Percentiles rank a stretch among this genome's conserved stretches.
Conservation (phyloP, 2,113 vertebrate genomes). For the Physeter macrocephalus region DNA sequence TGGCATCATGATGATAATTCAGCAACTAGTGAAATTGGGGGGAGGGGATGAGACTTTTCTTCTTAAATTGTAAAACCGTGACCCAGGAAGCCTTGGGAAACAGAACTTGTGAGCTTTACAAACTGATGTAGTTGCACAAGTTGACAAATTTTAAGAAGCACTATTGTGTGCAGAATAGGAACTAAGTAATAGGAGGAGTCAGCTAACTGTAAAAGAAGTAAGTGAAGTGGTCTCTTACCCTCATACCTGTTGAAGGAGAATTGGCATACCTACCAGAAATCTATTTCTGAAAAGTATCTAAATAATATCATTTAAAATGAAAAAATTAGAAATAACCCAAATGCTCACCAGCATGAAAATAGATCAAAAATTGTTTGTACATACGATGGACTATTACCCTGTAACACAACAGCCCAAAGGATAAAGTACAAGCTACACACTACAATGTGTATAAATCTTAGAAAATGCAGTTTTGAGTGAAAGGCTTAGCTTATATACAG, state of each 20-base stretch:
- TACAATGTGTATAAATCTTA: not conserved
- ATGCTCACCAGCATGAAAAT: not conserved
- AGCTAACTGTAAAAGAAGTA: not conserved
- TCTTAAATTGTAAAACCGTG: not conserved
- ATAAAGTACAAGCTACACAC: not conserved
- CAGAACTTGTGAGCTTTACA: not conserved
- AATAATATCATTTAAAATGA: not conserved
- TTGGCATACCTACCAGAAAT: not conserved
- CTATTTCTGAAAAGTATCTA: not conserved
- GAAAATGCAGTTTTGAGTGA: not conserved
- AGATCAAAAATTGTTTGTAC: not conserved
- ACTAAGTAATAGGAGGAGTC: not conserved
- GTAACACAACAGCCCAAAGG: not conserved
- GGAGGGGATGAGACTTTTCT: not conserved
- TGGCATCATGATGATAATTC: not conserved
- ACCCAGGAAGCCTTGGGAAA: not conserved
- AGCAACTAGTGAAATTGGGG: not conserved
- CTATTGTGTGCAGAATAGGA: not conserved
- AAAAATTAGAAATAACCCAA: not conserved
- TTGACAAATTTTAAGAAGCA: not conserved
- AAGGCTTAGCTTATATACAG: not conserved
- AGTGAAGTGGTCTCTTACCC: not conserved
- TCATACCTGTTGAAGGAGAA: not conserved
- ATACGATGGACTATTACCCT: not conserved
- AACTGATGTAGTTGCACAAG: not conserved